Evolutionary conservation across 2,113 vertebrate species (phyloP).

Genomic region (Tamias sibiricus): DNA sequence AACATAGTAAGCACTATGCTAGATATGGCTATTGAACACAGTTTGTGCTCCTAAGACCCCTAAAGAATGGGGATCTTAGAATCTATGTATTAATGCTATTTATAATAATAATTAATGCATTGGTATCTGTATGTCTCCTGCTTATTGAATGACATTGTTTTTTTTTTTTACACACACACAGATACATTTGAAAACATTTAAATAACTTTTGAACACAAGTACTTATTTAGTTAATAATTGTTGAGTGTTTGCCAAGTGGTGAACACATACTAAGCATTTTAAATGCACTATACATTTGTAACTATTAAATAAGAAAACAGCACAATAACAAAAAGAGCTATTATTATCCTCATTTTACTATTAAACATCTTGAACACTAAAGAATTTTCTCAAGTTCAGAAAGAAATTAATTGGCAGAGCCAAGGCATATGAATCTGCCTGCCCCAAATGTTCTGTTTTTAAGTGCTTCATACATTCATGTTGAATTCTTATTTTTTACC

Average conservation of each 20-base stretch:
- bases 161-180: not conserved
- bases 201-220: not conserved
- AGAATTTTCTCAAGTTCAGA: conserved; percentile 37
- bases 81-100: not conserved
- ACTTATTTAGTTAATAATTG: conserved; percentile 54
- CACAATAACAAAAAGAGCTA: not conserved
- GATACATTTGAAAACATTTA: conserved; percentile 44
- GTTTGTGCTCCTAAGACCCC: not conserved
- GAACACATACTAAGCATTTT: conserved; percentile 30
- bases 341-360: conserved; percentile 51
- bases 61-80: not conserved
- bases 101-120: not conserved
- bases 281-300: conserved; percentile 33
- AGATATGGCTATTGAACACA: not conserved
- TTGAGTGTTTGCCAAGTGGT: conserved; percentile 45
- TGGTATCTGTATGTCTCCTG: not conserved
- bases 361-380: conserved; percentile 42
- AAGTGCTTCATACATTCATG: not conserved
- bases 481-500: not conserved
- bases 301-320: conserved; percentile 43
- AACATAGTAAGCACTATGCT: not conserved
- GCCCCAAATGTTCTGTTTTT: not conserved
- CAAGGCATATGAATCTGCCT: not conserved
- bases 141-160: not conserved
- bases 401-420: conserved; percentile 31